These are phyloP conservation scores for Psilopsiagon aurifrons DNA, from an alignment of 2,113 vertebrate genomes.

Conservation along the genomic window DNA sequence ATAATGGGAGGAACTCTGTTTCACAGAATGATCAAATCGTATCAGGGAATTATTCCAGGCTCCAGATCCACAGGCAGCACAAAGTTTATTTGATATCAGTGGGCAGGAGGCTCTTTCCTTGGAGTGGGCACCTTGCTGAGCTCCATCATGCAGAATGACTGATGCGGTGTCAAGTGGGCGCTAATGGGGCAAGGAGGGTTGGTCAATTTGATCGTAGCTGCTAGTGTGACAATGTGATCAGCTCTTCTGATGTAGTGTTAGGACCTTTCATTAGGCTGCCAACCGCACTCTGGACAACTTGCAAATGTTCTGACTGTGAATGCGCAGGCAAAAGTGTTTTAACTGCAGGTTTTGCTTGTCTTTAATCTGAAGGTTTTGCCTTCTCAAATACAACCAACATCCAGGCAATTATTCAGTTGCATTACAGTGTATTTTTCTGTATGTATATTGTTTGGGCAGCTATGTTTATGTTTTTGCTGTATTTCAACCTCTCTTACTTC, in stretches of 20 bases:
- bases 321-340: neutral
- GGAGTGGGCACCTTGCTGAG: neutral
- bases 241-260: neutral
- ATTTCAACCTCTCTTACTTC: neutral
- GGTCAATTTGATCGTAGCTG: neutral
- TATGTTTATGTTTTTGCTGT: neutral
- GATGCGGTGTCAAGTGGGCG: neutral
- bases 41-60: neutral
- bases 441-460: neutral
- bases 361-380: neutral
- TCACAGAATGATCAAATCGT: rapidly evolving
- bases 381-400: neutral
- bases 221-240: neutral
- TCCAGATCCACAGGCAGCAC: neutral
- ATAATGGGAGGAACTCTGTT: neutral
- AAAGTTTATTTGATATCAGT: neutral
- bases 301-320: neutral
- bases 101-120: neutral
- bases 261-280: neutral
- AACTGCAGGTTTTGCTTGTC: neutral
- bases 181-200: neutral
- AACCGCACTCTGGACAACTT: neutral
- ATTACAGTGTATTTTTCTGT: neutral
- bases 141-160: neutral
- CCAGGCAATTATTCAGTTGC: neutral